Evolutionary conservation across 2,888 invertebrate species (phyloP), one percentile per base, ranked within the genome.

Genomic region (Polylopha cassiicola): DNA sequence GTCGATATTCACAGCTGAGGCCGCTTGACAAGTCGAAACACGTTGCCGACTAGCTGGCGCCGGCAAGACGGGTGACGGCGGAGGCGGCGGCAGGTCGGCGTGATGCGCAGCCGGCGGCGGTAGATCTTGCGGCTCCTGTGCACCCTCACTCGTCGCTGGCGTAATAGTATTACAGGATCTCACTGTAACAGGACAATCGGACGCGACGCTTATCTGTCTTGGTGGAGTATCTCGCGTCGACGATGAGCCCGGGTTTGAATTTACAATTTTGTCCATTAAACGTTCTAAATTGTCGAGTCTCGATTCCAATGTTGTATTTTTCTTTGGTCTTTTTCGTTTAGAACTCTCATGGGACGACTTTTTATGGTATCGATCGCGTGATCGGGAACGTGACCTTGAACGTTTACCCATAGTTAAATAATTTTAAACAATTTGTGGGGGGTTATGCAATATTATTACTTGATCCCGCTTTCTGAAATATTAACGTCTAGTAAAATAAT

Each of bases 311-410:
- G 22, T 9, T 16, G 15, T 3, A 3, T 22, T n/a, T 2, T 14
- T 21, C 14, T 22, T 21, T 4, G 7, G 10, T 14, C 22, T 32
- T n/a, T 13, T 15, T 5, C 31, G 8, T 31, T 22, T 31, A 2
- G 31, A 9, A 10, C 10, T 22, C 31, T 32, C 31, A 15, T 7
- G n/a, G n/a, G n/a, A n/a, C n/a, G 22, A 32, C 15, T 10, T 32
- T 9, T 5, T 28, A n/a, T n/a, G n/a, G n/a, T n/a, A n/a, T n/a
- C 28, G 27, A 8, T 27, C 15, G 5, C 15, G 15, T 8, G 15
- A 16, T 8, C 27, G 27, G 16, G 16, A 27, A 16, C 15, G 16
- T 6, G 27, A 9, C 9, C 27, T 8, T 16, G 27, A 16, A 16
- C 15, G 16, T 27, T 5, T 27, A 8, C 27, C 27, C 27, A 27